Base-by-base conservation (phyloP, 37 sponge, comb jelly and placozoan genomes). In the Agelas oroides region DNA sequence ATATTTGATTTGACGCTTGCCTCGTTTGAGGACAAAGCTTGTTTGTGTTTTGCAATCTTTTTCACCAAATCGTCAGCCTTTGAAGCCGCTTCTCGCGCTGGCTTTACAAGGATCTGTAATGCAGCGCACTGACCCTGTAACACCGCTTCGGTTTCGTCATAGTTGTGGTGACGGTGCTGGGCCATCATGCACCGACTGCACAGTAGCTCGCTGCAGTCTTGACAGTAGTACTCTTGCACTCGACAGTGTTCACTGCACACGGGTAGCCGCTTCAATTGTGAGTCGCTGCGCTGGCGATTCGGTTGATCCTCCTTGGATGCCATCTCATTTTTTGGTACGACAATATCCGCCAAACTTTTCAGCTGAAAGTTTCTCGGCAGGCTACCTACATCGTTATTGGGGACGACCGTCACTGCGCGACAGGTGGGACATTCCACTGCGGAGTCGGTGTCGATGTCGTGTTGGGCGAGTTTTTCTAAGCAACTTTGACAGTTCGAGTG, bases 401-500 rank as follows among this genome's bases (percentile, higher is more conserved):
- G 53, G 23, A 82, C 19, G 16, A 11, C 32, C 24, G 83, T 72
- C 30, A 62, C 32, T n/a, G 59, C 73, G 14, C 23, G 63, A 36
- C 71, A 72, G 35, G 6, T 67, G 20, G 82, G 82, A 53, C 82
- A 70, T 13, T 59, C 60, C 8, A 66, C 17, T n/a, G 52, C 59
- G 18, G 21, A 21, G 20, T 24, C 3, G 34, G 15, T 18, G 5
- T 36, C 25, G 17, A 23, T 32, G 0, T 46, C 46, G 46, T 14
- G 34, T 8, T 8, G 46, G 32, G 5, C 5, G 68, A 67, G 68
- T 11, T 62, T 40, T 18, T 21, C 24, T 75, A 73, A 30, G 63
- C 83, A 83, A 2, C 37, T 25, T 41, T 1, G n/a, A 37, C 84
- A 84, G 37, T 64, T 74, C 12, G 84, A 75, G 31, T 84, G 84